Conservation (phyloP, 2,797 vertebrate species). For the Columba guinea region DNA sequence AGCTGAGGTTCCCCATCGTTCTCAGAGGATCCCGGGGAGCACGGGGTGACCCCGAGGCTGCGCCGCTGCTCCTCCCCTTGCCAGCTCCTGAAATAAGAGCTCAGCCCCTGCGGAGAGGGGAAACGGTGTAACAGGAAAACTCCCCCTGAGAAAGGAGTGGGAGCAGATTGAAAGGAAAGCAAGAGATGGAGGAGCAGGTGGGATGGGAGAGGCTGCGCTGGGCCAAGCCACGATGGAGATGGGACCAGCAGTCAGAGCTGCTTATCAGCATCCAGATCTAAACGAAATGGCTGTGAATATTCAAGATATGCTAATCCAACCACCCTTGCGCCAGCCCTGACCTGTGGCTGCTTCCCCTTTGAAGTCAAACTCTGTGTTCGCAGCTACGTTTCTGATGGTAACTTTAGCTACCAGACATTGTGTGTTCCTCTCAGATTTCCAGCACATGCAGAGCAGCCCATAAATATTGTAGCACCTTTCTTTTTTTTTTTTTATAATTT, state of each 20-base stretch:
- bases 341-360: background rate
- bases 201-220: background rate
- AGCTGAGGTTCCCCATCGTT: background rate
- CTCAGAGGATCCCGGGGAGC: background rate
- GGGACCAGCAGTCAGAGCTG: background rate
- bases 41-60: rapidly evolving
- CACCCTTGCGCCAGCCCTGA: background rate
- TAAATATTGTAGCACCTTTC: conserved; percentile 3
- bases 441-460: background rate
- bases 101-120: background rate
- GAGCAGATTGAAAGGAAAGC: background rate
- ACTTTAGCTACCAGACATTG: background rate
- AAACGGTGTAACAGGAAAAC: rapidly evolving
- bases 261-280: background rate
- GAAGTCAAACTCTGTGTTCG: background rate
- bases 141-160: rapidly evolving
- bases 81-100: background rate
- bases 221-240: rapidly evolving
- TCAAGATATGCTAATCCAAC: background rate
- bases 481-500: background rate
- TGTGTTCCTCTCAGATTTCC: background rate
- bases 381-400: background rate
- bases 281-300: background rate
- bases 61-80: background rate
- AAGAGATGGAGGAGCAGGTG: background rate